Conservation (phyloP, 2,888 invertebrate genomes). For the Drosophila setosimentum region DNA sequence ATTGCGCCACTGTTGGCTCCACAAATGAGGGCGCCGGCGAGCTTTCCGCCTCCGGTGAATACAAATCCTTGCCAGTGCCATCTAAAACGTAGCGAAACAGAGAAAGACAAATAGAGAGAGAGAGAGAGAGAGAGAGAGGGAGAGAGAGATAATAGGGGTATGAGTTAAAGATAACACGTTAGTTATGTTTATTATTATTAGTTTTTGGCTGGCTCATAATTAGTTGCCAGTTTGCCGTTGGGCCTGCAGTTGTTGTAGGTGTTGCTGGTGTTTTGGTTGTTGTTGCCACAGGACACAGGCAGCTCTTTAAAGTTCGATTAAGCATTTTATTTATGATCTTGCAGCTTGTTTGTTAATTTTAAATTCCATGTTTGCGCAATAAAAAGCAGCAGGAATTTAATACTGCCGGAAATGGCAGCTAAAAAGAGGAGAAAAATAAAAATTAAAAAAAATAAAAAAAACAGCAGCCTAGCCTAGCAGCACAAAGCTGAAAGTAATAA, state of each 20-base stretch:
- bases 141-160: neutral
- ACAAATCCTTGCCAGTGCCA: constrained; percentile 90
- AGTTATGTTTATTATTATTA: constrained; percentile 62
- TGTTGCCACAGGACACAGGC: constrained; percentile 13
- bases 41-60: constrained; percentile 89
- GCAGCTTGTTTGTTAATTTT: constrained; percentile 72
- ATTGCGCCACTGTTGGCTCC: constrained; percentile 79
- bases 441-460: constrained; percentile 31
- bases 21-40: constrained; percentile 86
- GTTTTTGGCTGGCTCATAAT: constrained; percentile 55
- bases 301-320: constrained; percentile 52
- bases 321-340: constrained; percentile 41
- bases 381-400: constrained; percentile 73
- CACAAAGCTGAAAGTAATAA: constrained; percentile 71
- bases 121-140: constrained; percentile 6
- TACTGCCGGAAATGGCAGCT: constrained; percentile 67
- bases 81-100: constrained; percentile 61
- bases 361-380: constrained; percentile 76
- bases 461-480: constrained; percentile 34
- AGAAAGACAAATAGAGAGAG: constrained; percentile 2
- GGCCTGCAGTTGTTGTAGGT: constrained; percentile 31
- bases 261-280: constrained; percentile 26
- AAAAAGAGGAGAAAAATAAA: neutral
- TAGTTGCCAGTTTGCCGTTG: constrained; percentile 52
- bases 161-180: constrained; percentile 53